Evolutionary conservation across 2,888 invertebrate species (phyloP).

Genomic region (Theodoxus fluviatilis): DNA sequence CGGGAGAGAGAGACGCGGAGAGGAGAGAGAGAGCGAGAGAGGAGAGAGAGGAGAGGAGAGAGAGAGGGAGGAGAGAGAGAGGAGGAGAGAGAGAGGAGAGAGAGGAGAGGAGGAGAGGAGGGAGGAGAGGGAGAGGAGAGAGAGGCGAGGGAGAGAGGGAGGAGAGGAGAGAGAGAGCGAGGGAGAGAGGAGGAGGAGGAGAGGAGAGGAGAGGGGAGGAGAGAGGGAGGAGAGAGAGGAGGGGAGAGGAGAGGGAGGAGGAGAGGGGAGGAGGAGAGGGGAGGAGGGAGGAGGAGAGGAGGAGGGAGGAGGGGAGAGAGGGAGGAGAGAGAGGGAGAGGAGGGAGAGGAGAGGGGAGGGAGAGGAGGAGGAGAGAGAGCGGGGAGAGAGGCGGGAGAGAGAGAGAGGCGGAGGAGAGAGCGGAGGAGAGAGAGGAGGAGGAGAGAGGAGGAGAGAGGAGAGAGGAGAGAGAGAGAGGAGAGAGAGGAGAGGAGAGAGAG

Average conservation of each 20-base stretch:
- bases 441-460: constrained; percentile 21
- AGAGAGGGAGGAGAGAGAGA: background rate
- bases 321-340: too few species aligned
- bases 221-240: background rate
- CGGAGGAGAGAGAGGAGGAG: constrained; percentile 10
- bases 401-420: background rate
- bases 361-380: background rate
- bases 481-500: too few species aligned
- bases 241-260: background rate
- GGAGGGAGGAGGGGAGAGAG: constrained; percentile 7
- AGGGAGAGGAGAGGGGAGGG: too few species aligned
- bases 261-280: background rate
- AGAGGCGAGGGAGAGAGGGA: constrained; percentile 22
- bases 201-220: background rate
- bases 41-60: too few species aligned
- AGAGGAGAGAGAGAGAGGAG: background rate
- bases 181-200: too few species aligned
- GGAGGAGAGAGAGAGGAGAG: background rate
- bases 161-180: background rate
- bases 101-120: background rate
- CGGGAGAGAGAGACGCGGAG: background rate
- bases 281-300: constrained; percentile 18
- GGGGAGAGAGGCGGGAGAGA: background rate
- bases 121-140: constrained; percentile 3
- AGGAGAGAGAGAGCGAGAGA: too few species aligned